A percentile compares a stretch with the other conserved stretches of the same genome.
These are phyloP conservation scores for Orussus abietinus DNA, from an alignment of 1,140 invertebrate species.

Conservation along the genomic window DNA sequence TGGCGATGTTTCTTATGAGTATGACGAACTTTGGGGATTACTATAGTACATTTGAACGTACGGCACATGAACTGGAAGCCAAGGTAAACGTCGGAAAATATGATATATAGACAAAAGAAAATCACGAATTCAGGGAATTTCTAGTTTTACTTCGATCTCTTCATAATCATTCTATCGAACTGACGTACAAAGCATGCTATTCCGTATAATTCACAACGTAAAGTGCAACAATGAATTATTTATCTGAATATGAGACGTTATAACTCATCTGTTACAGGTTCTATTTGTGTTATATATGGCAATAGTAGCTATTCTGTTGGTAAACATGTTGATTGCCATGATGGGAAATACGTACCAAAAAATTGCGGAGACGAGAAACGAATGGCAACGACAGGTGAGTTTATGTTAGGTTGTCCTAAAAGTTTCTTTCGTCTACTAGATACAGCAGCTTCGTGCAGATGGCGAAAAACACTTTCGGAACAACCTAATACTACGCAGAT, in stretches of 20 bases:
- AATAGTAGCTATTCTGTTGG: slow-evolving; percentile 88
- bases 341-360: slow-evolving; percentile 99
- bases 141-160: too few species aligned
- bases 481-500: too few species aligned
- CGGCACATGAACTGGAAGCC: slow-evolving; percentile 81
- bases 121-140: slow-evolving; percentile 2
- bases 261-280: slow-evolving; percentile 56
- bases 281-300: slow-evolving; percentile 95
- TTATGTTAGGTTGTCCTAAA: slow-evolving; percentile 4
- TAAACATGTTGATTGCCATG: slow-evolving; percentile 99
- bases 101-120: too few species aligned
- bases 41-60: slow-evolving; percentile 83
- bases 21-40: slow-evolving; percentile 94
- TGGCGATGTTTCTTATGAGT: slow-evolving; percentile 98
- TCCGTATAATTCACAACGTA: too few species aligned
- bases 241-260: too few species aligned
- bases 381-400: slow-evolving; percentile 96
- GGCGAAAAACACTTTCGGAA: too few species aligned
- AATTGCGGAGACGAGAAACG: slow-evolving; percentile 94
- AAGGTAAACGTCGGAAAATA: slow-evolving; percentile 60
- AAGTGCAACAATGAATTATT: too few species aligned
- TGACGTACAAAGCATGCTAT: too few species aligned
- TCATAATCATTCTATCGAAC: too few species aligned
- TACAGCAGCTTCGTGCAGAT: too few species aligned
- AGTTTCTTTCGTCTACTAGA: too few species aligned